Base-by-base conservation (phyloP, 2,113 vertebrate species). In the Emydura subglobosa region DNA sequence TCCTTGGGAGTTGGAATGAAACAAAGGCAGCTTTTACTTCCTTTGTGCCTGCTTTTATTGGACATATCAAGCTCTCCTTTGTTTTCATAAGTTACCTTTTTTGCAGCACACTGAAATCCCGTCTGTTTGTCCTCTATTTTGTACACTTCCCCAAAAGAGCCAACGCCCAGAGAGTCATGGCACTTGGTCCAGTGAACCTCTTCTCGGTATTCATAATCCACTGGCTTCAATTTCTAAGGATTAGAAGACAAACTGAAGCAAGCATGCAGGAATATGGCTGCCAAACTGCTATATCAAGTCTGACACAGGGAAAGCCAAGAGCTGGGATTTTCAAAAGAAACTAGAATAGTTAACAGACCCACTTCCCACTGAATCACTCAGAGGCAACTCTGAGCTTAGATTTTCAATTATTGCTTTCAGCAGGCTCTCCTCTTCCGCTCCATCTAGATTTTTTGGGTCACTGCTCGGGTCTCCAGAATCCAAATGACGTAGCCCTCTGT, bases 111-210 rank as follows among this genome's bases (percentile, higher is more conserved):
- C 95, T 95, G 98, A 95, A 99, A 99, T 88, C 99, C 99, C 0
- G 99, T 99, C 97, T 98, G 99, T 92, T 99, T 99, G 98, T 99
- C 99, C 92, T 98, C 96, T 96, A 99, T 98, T 81, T 98, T 98
- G 98, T 99, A 98, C 3, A 99, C 99, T 85, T 99, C 99, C 27
- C 99, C 99, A 16, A 99, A 99, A 42, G 99, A 99, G 79, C 99
- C 99, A 91, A 98, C 98, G 93, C 99, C 99, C 90, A 99, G 94
- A 47, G 97, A 97, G 22, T 98, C 98, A 2, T 97, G 88, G 31
- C 96, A 96, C 10, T 98, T 97, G 83, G 98, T 97, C 98, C 99
- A 99, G 74, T 99, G 99, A 79, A 98, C 97, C 72, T 99, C 98
- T 91, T 99, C 99, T 93, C 98, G 98, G 97, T 99, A 99, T 89